Evolutionary conservation across 1,140 invertebrate genomes (phyloP).

Genomic region (Semibalanus balanoides): DNA sequence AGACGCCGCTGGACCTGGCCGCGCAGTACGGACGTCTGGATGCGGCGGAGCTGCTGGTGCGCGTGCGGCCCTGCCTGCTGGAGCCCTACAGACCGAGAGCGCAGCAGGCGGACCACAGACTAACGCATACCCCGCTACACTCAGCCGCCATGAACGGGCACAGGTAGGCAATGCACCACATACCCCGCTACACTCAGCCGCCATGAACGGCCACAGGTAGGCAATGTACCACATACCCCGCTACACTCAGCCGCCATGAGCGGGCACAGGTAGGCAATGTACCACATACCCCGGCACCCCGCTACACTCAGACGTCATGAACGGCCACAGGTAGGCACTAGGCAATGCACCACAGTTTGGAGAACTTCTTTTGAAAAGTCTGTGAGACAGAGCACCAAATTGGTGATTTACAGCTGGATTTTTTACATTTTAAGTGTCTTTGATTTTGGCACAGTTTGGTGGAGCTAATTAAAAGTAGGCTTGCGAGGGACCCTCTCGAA

Average conservation of each 20-base stretch:
- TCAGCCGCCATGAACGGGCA: slow-evolving; percentile 87
- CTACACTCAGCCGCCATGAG: slow-evolving; percentile 85
- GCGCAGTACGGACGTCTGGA: slow-evolving; percentile 50
- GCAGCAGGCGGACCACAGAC: slow-evolving; percentile 23
- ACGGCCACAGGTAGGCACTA: slow-evolving; percentile 64
- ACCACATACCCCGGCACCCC: slow-evolving; percentile 85
- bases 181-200: slow-evolving; percentile 85
- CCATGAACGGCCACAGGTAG: slow-evolving; percentile 68
- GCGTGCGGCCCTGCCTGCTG: slow-evolving; percentile 22
- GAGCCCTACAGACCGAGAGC: slow-evolving; percentile 12
- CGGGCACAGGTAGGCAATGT: slow-evolving; percentile 47
- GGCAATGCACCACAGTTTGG: too few relatives aligned
- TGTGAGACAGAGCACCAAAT: too few relatives aligned
- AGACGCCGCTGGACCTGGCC: slow-evolving; percentile 85
- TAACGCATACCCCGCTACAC: slow-evolving; percentile 79
- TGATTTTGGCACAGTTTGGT: too few relatives aligned
- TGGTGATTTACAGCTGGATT: too few relatives aligned
- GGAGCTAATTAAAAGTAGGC: too few relatives aligned
- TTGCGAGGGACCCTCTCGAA: too few relatives aligned
- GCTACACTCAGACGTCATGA: slow-evolving; percentile 80
- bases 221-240: slow-evolving; percentile 57
- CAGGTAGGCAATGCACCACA: slow-evolving; percentile 39
- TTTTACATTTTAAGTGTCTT: too few relatives aligned
- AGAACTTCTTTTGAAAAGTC: too few relatives aligned
- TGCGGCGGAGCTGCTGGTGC: slow-evolving; percentile 32